Conservation (phyloP, 2,113 vertebrate genomes). For the Madoqua kirkii region DNA sequence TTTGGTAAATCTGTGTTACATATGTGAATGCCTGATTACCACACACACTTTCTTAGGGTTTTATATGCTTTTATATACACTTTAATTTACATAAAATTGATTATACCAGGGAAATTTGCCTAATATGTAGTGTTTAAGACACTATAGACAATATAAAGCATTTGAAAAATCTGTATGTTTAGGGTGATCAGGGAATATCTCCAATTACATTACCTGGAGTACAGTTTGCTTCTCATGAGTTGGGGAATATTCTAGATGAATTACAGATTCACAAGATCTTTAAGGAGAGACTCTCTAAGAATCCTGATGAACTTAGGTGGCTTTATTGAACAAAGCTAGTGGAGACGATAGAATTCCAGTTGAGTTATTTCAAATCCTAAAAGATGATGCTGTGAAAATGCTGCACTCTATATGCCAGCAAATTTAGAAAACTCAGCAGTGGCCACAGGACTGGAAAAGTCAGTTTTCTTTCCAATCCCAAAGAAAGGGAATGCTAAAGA, state of each 20-base stretch:
- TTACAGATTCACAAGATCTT: not conserved
- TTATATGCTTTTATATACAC: not conserved
- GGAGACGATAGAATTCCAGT: not conserved
- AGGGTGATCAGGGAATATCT: not conserved
- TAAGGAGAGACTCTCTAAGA: not conserved
- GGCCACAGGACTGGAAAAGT: not conserved
- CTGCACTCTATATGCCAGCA: not conserved
- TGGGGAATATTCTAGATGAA: not conserved
- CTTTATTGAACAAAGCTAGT: not conserved
- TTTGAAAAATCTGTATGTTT: not conserved
- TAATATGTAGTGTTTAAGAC: not conserved
- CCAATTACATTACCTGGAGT: not conserved
- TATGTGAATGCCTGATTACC: not conserved
- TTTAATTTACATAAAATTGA: not conserved
- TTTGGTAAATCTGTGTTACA: not conserved
- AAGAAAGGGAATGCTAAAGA: not conserved
- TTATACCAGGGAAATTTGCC: not conserved
- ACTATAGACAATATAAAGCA: not conserved
- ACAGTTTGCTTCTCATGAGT: not conserved
- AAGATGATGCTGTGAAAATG: not conserved
- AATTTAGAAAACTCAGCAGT: not conserved
- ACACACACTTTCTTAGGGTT: not conserved
- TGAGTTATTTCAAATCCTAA: not conserved
- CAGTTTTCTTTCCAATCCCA: not conserved
- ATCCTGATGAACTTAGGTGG: not conserved